Conservation (phyloP, 2,888 invertebrate genomes). For the Nemoura dubitans region DNA sequence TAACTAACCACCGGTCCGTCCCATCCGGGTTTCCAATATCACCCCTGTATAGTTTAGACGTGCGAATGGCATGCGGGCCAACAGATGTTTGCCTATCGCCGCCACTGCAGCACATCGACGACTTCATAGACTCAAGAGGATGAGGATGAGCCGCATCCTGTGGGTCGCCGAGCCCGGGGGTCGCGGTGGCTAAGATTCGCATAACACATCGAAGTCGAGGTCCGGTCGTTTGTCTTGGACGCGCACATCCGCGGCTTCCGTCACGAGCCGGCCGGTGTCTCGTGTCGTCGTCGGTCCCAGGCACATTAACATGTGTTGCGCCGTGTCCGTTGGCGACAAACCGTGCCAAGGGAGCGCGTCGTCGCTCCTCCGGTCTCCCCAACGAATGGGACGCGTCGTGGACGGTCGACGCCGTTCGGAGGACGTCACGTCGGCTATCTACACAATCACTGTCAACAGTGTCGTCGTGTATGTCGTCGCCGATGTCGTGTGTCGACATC, state of each 20-base stretch:
- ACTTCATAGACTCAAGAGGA: not conserved
- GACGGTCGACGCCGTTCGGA: not conserved
- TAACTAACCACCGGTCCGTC: not conserved
- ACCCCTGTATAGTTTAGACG: not conserved
- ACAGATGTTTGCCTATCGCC: not conserved
- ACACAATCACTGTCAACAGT: not conserved
- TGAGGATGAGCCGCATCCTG: not conserved
- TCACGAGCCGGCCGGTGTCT: not conserved
- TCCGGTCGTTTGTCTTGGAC: not conserved
- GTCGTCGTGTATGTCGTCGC: not conserved
- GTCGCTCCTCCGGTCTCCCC: not conserved
- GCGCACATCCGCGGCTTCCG: not conserved
- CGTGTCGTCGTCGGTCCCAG: not conserved
- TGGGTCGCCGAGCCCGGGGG: not conserved
- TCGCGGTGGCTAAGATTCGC: slow-evolving; percentile 3
- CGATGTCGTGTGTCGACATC: not conserved
- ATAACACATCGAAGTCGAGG: not conserved
- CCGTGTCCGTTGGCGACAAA: not conserved
- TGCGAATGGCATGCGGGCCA: slow-evolving; percentile 10
- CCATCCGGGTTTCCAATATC: not conserved
- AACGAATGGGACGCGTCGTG: not conserved
- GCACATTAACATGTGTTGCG: slow-evolving; percentile 19
- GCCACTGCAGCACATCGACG: slow-evolving; percentile 14
- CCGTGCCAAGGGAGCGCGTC: not conserved
- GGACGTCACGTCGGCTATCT: not conserved